These are phyloP conservation scores for Lymantria dispar DNA, from an alignment of 2,888 invertebrate genomes.

Conservation along the genomic window DNA sequence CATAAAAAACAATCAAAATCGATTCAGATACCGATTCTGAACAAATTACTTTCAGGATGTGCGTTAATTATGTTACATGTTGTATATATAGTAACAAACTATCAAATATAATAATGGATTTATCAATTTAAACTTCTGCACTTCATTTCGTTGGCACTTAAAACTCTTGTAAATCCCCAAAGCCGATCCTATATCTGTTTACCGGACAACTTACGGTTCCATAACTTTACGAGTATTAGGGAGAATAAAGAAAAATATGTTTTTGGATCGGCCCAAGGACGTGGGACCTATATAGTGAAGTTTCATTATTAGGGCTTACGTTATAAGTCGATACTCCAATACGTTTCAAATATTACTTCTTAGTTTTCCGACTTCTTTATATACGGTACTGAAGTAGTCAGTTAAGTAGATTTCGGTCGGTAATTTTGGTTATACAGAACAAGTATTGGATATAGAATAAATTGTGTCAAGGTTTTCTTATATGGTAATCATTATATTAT, in stretches of 20 bases:
- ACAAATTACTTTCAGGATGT: too few relatives aligned
- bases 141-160: background rate
- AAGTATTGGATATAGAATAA: too few relatives aligned
- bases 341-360: constrained; percentile 5
- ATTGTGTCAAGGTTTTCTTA: too few relatives aligned
- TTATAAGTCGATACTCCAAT: constrained; percentile 8
- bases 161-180: constrained; percentile 13
- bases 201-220: constrained; percentile 25
- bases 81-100: too few relatives aligned
- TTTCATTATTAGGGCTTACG: constrained; percentile 24
- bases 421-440: too few relatives aligned
- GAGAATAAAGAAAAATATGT: constrained; percentile 32
- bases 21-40: too few relatives aligned
- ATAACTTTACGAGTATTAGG: constrained; percentile 31
- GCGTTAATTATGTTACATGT: too few relatives aligned
- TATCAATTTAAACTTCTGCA: constrained; percentile 20
- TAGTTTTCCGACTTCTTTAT: background rate
- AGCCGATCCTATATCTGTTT: constrained; percentile 27
- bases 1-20: too few relatives aligned
- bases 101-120: constrained; percentile 3
- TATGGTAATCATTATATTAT: too few relatives aligned
- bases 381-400: too few relatives aligned
- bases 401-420: too few relatives aligned
- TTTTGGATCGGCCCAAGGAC: constrained; percentile 23
- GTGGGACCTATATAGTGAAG: constrained; percentile 10